Percentiles rank a stretch among this genome's conserved stretches.
phyloP scores from a whole-genome alignment of 2,888 invertebrate genomes.

The Rhagonycha lutea region DNA sequence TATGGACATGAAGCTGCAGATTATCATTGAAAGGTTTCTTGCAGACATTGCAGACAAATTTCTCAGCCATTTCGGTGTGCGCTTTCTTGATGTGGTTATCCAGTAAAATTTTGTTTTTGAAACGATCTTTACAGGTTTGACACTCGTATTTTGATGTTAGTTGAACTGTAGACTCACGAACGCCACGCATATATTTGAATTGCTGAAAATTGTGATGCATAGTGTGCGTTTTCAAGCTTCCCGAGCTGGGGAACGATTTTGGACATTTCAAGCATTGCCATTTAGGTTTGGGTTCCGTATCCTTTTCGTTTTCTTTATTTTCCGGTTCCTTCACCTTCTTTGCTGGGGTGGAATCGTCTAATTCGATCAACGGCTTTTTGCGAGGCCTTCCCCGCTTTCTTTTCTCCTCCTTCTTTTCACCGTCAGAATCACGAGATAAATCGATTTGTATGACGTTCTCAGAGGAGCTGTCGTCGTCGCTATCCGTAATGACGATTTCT shows the following conservation, averaged over 20 bases:
- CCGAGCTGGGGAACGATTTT: conserved; percentile 51
- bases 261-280: conserved; percentile 47
- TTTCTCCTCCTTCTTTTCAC: conserved; percentile 15
- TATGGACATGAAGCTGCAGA: conserved; percentile 42
- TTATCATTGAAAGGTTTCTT: conserved; percentile 42
- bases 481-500: conserved; percentile 39
- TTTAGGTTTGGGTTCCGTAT: conserved; percentile 8
- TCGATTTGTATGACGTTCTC: conserved; percentile 39
- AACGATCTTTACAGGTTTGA: conserved; percentile 41
- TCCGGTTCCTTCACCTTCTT: conserved; percentile 27
- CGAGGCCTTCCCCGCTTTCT: conserved; percentile 12
- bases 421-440: conserved; percentile 38
- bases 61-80: conserved; percentile 12
- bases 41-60: conserved; percentile 42
- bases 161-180: neutral
- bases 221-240: conserved; percentile 49
- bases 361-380: conserved; percentile 2
- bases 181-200: conserved; percentile 11
- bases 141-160: conserved; percentile 43
- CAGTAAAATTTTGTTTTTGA: conserved; percentile 47
- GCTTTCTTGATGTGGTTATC: conserved; percentile 39
- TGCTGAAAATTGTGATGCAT: conserved; percentile 47
- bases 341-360: neutral
- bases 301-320: conserved; percentile 35
- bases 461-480: conserved; percentile 34